These are phyloP conservation scores for Lamprologus callipterus DNA, from an alignment of 2,113 vertebrate genomes.

Conservation along the genomic window DNA sequence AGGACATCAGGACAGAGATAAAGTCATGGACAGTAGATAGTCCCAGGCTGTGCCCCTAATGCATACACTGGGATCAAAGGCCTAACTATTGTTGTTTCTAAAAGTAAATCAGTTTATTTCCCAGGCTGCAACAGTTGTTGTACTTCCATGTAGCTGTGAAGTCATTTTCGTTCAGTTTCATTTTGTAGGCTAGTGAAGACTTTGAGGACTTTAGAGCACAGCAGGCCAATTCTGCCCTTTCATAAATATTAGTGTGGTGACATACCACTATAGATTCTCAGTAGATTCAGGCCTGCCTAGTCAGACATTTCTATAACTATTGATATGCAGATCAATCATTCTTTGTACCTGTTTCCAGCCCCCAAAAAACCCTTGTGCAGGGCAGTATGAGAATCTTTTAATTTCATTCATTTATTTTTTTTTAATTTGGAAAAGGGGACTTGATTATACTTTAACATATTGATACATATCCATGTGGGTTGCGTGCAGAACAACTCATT, in stretches of 20 bases:
- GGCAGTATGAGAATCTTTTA: not conserved
- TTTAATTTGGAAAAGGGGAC: not conserved
- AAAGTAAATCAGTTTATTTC: not conserved
- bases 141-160: not conserved
- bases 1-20: not conserved
- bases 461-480: not conserved
- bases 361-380: not conserved
- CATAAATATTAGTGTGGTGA: not conserved
- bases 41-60: not conserved
- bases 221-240: not conserved
- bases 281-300: not conserved
- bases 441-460: not conserved
- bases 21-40: not conserved
- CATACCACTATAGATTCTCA: not conserved
- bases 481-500: not conserved
- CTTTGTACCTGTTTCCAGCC: not conserved
- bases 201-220: not conserved
- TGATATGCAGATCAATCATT: not conserved
- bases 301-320: not conserved
- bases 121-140: not conserved
- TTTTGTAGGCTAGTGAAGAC: not conserved
- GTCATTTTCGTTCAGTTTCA: not conserved
- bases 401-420: not conserved
- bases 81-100: not conserved
- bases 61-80: not conserved